Evolutionary conservation across 92 coral and sea anemone genomes (phyloP), one percentile per base, ranked within the genome.

Genomic region (Virgularia gustaviana): DNA sequence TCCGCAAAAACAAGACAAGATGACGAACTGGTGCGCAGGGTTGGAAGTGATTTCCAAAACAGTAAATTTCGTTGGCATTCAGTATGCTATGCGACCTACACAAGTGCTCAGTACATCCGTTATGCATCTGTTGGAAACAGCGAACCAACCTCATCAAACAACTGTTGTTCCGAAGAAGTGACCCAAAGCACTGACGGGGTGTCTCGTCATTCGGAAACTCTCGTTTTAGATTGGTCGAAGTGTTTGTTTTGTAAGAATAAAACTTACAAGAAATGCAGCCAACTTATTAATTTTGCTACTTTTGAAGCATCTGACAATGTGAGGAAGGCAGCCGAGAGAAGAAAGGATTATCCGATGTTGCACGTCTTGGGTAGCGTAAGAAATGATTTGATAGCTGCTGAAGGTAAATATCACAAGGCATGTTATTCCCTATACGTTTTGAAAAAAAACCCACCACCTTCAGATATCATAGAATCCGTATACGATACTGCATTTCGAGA

Each of bases 11-110:
- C n/a, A n/a, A n/a, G n/a, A n/a, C n/a, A n/a, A n/a, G n/a, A n/a
- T n/a, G n/a, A n/a, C n/a, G n/a, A n/a, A n/a, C n/a, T n/a, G n/a
- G n/a, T n/a, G n/a, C n/a, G n/a, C n/a, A n/a, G n/a, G n/a, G n/a
- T n/a, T n/a, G n/a, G n/a, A n/a, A n/a, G n/a, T n/a, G n/a, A n/a
- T n/a, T n/a, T n/a, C n/a, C n/a, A n/a, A n/a, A n/a, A n/a, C n/a
- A n/a, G n/a, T n/a, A n/a, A n/a, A n/a, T n/a, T n/a, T n/a, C n/a
- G n/a, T n/a, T 79, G 78, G 83, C 78, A 79, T 42, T 61, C 83
- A 27, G 57, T 72, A 4, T 79, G 83, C 30, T 79, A 72, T 72
- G 62, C 78, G 12, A 44, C 79, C 9, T 79, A 62, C 41, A 79
- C 84, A 7, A 79, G 85, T 55, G 16, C 9, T 12, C 81, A 74